Conservation (phyloP, 92 coral and sea anemone genomes). For the Siderastrea siderea region DNA sequence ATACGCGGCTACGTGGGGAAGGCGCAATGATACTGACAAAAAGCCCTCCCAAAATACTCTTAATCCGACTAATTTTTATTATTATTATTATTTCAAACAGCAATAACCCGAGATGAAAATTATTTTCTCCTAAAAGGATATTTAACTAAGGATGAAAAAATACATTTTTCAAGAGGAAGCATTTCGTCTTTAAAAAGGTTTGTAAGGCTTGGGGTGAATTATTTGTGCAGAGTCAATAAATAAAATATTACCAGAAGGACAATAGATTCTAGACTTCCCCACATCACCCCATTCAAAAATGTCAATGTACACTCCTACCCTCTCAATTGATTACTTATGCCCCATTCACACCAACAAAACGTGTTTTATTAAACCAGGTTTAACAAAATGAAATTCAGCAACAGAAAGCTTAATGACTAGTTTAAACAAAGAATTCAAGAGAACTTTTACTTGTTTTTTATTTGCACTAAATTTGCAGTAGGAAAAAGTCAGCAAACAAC, state of each 20-base stretch:
- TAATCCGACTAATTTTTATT: neutral
- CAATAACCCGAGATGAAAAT: neutral
- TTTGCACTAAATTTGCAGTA: no score
- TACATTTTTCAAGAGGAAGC: neutral
- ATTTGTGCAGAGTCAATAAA: neutral
- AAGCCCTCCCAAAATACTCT: slow-evolving; percentile 14
- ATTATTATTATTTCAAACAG: neutral
- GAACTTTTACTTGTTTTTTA: no score
- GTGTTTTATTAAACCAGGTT: no score
- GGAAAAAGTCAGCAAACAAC: no score
- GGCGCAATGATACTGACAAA: neutral
- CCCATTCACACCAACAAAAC: no score
- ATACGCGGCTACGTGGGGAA: neutral
- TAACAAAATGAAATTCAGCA: no score
- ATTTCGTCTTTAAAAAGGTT: neutral
- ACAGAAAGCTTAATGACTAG: no score
- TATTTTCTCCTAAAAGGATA: neutral
- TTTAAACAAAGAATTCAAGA: no score
- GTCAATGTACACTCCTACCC: neutral
- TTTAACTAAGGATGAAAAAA: neutral
- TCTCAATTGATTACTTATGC: neutral
- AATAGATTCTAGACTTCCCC: no score
- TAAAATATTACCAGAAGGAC: neutral
- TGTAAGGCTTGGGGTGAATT: no score
- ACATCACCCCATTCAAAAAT: neutral